phyloP scores from a whole-genome alignment of 1,140 invertebrate species.

The Phenacoccus solenopsis region DNA sequence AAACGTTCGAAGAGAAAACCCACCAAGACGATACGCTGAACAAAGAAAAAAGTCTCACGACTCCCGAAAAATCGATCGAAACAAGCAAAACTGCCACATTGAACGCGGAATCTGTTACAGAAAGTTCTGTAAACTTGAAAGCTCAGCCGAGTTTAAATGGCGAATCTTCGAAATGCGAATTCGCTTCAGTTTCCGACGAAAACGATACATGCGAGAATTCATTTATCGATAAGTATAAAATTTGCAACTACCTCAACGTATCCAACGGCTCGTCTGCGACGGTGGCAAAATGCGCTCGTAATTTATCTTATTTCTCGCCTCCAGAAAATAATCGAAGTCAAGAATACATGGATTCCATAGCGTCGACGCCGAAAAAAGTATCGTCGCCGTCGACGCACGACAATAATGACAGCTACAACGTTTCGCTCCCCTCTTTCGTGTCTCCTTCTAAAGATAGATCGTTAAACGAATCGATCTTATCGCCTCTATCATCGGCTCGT shows the following conservation, averaged over 20 bases:
- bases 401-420: not conserved
- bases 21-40: not conserved
- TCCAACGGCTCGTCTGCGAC: not conserved
- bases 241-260: not conserved
- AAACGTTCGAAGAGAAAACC: not conserved
- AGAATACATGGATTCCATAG: slow-evolving; percentile 6
- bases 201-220: not conserved
- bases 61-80: not conserved
- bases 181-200: not conserved
- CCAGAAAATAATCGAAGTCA: slow-evolving; percentile 4
- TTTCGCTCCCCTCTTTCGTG: not conserved
- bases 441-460: not conserved
- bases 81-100: not conserved
- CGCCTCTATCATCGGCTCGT: not conserved
- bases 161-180: not conserved
- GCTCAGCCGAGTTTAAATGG: not conserved
- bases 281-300: not conserved
- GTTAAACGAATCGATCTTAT: not conserved
- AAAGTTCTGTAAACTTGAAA: not conserved
- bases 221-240: not conserved
- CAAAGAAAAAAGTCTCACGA: not conserved
- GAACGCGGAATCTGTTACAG: not conserved
- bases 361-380: not conserved
- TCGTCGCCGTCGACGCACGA: not conserved
- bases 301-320: not conserved